These are phyloP conservation scores for Ametastegia equiseti DNA, from an alignment of 2,888 invertebrate genomes.

Conservation along the genomic window DNA sequence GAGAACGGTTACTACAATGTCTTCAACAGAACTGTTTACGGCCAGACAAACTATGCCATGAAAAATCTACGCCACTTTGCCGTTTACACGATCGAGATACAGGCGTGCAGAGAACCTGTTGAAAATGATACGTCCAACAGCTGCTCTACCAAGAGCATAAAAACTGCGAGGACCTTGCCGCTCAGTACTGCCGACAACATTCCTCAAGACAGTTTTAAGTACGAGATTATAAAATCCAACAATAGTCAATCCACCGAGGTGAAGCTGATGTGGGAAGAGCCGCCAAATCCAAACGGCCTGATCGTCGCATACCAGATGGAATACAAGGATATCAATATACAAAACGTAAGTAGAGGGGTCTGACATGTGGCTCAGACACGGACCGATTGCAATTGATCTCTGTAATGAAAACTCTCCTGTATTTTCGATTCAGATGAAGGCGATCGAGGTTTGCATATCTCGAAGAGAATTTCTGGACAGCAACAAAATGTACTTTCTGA, in stretches of 20 bases:
- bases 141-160: constrained; percentile 79
- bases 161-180: constrained; percentile 77
- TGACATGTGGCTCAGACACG: background rate
- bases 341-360: constrained; percentile 78
- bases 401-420: background rate
- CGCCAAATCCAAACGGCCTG: constrained; percentile 90
- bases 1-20: constrained; percentile 58
- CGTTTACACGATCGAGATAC: constrained; percentile 85
- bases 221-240: constrained; percentile 63
- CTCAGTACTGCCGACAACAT: constrained; percentile 71
- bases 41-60: constrained; percentile 77
- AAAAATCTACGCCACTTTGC: constrained; percentile 86
- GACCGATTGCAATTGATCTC: background rate
- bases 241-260: constrained; percentile 78
- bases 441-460: constrained; percentile 83
- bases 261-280: constrained; percentile 88
- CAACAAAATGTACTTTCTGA: constrained; percentile 77
- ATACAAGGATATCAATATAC: constrained; percentile 83
- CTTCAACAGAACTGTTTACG: constrained; percentile 64
- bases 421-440: constrained; percentile 77
- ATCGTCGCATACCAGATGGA: constrained; percentile 91
- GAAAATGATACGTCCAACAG: constrained; percentile 73
- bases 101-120: constrained; percentile 86
- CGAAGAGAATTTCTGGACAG: constrained; percentile 79
- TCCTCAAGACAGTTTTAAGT: constrained; percentile 64